Percentiles rank a stretch among this genome's conserved stretches.
These are phyloP conservation scores for Caenorhabditis doughertyi DNA, from an alignment of 2,888 invertebrate genomes.

Conservation along the genomic window DNA sequence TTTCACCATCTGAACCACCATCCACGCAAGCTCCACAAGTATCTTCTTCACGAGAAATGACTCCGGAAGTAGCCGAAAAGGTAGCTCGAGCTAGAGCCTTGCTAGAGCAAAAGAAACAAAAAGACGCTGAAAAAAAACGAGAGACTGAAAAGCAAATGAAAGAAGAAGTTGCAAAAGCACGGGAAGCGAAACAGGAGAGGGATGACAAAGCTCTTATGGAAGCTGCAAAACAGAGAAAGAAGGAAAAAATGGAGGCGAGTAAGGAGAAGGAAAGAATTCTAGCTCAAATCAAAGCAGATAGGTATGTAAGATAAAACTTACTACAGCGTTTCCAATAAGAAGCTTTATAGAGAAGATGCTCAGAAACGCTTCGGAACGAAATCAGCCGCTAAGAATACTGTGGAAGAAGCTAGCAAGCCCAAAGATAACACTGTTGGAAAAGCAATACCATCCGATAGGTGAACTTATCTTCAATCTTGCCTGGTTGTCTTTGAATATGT, in stretches of 20 bases:
- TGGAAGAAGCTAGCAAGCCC: constrained; percentile 3
- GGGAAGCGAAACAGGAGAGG: constrained; percentile 59
- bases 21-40: neutral
- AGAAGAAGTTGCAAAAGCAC: constrained; percentile 49
- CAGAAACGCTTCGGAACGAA: constrained; percentile 29
- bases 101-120: constrained; percentile 62
- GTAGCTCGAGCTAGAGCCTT: constrained; percentile 65
- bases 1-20: neutral
- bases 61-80: constrained; percentile 53
- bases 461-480: neutral
- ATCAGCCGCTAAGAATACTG: neutral
- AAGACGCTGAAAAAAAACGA: constrained; percentile 63
- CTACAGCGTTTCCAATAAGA: neutral
- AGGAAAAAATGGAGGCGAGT: constrained; percentile 65
- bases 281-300: constrained; percentile 71
- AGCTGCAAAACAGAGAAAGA: constrained; percentile 66
- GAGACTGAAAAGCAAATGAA: constrained; percentile 57
- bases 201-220: constrained; percentile 68
- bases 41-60: constrained; percentile 18
- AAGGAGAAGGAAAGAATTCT: constrained; percentile 68
- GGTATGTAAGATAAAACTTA: constrained; percentile 35
- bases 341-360: constrained; percentile 38
- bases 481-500: neutral
- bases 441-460: constrained; percentile 54
- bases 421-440: neutral